A percentile compares a stretch with the other conserved stretches of the same genome.
Evolutionary conservation across 2,113 vertebrate genomes (phyloP).

Genomic region (Cinclus mexicanus): DNA sequence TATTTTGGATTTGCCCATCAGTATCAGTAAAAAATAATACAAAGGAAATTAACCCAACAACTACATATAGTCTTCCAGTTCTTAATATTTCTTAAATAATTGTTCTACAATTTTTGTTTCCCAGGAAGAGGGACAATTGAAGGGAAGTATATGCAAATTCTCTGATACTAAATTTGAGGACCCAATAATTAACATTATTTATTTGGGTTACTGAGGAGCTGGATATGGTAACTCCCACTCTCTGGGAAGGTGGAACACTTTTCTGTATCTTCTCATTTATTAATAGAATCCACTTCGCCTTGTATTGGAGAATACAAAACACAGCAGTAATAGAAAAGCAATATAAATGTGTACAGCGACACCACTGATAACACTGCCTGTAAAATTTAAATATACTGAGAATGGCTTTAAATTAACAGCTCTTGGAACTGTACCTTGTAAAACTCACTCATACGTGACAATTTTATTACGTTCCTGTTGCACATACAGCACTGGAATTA

Average conservation of each 20-base stretch:
- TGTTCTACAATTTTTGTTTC: background rate
- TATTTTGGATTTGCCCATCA: background rate
- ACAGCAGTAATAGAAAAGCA: background rate
- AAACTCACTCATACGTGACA: background rate
- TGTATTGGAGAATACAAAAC: background rate
- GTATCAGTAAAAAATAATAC: background rate
- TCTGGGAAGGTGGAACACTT: background rate
- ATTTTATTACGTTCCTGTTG: background rate
- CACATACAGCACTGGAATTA: background rate
- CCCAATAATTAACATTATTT: background rate
- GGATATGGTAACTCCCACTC: background rate
- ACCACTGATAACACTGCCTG: background rate
- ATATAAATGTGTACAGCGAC: background rate
- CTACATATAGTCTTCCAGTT: background rate
- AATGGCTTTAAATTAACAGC: conserved; percentile 17
- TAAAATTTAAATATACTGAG: conserved; percentile 8
- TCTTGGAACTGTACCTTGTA: background rate
- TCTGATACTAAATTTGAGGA: background rate
- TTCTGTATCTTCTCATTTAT: background rate
- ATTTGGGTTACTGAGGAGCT: background rate
- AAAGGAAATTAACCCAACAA: background rate
- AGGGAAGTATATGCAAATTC: background rate
- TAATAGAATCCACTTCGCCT: background rate
- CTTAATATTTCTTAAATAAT: background rate
- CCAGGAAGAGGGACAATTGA: background rate